These are phyloP conservation scores for Eulithis testata DNA, from an alignment of 2,888 invertebrate genomes.

Conservation along the genomic window DNA sequence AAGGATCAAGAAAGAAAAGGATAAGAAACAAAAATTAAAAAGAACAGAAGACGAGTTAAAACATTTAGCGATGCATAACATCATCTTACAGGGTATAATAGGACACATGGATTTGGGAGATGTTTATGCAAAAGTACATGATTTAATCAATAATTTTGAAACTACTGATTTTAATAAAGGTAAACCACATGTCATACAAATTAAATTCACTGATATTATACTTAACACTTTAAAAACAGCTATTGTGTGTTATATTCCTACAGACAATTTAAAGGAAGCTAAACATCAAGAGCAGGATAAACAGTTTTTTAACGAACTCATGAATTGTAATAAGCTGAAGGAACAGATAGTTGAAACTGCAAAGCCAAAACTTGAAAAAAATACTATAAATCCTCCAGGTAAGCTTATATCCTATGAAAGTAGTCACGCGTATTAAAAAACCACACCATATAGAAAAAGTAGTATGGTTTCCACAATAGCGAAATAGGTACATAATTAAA, in stretches of 20 bases:
- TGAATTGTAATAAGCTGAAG: conserved; percentile 54
- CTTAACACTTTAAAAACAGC: not conserved
- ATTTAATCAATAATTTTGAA: conserved; percentile 44
- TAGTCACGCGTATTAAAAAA: not conserved
- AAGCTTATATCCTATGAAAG: not conserved
- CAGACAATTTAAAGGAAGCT: conserved; percentile 11
- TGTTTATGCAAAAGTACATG: conserved; percentile 52
- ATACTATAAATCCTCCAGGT: conserved; percentile 9
- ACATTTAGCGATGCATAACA: conserved; percentile 67
- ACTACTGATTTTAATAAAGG: conserved; percentile 32
- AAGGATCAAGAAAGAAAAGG: conserved; percentile 23
- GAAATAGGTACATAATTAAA: not conserved
- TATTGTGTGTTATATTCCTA: not conserved
- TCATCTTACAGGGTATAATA: conserved; percentile 63
- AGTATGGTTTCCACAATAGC: too few relatives aligned
- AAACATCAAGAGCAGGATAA: conserved; percentile 42
- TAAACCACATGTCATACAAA: conserved; percentile 10
- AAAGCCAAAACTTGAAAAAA: conserved; percentile 4
- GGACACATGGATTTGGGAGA: conserved; percentile 64
- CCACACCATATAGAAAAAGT: not conserved
- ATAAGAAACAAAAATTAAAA: conserved; percentile 24
- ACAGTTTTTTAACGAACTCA: conserved; percentile 53
- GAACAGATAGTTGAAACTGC: conserved; percentile 34
- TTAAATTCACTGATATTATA: not conserved
- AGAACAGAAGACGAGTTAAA: conserved; percentile 44